Percentiles rank a stretch among this genome's conserved stretches.
These are phyloP conservation scores for Dryas iulia DNA, from an alignment of 1,140 invertebrate genomes.

Conservation along the genomic window DNA sequence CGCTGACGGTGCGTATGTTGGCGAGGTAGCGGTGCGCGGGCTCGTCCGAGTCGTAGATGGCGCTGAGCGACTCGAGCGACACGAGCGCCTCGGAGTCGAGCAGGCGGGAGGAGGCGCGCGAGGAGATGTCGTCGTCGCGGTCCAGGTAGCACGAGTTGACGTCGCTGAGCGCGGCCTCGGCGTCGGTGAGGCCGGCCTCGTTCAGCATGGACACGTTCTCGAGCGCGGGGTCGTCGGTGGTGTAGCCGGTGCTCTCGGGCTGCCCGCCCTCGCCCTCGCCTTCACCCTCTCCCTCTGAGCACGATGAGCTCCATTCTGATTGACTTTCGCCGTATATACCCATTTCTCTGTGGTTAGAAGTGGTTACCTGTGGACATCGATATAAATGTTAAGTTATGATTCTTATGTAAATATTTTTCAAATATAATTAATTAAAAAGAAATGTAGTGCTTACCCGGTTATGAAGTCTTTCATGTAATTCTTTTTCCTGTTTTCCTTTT, in stretches of 20 bases:
- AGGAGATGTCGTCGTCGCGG: constrained; percentile 88
- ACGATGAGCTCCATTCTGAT: constrained; percentile 87
- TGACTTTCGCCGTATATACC: constrained; percentile 82
- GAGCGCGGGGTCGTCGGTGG: constrained; percentile 89
- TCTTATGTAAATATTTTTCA: background rate
- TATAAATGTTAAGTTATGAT: background rate
- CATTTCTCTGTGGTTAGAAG: constrained; percentile 69
- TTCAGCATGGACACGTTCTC: constrained; percentile 92
- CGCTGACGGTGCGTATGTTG: constrained; percentile 87
- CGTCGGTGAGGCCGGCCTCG: constrained; percentile 92
- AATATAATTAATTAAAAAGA: background rate
- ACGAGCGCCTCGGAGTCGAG: constrained; percentile 88
- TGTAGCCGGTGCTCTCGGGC: constrained; percentile 89
- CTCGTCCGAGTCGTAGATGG: constrained; percentile 92
- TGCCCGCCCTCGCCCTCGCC: constrained; percentile 80
- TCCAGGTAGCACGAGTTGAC: constrained; percentile 92
- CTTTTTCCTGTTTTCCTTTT: constrained; percentile 66
- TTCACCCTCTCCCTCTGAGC: constrained; percentile 74
- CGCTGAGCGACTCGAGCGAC: constrained; percentile 88
- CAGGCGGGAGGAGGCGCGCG: constrained; percentile 88
- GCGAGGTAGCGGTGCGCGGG: constrained; percentile 87
- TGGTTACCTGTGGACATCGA: constrained; percentile 42
- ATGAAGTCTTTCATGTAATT: constrained; percentile 61
- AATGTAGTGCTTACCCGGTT: constrained; percentile 50
- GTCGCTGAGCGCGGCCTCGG: constrained; percentile 91